Evolutionary conservation across 64 coral and sea anemone species (phyloP), one percentile per base, ranked within the genome.

Genomic region (Stylophora pistillata): DNA sequence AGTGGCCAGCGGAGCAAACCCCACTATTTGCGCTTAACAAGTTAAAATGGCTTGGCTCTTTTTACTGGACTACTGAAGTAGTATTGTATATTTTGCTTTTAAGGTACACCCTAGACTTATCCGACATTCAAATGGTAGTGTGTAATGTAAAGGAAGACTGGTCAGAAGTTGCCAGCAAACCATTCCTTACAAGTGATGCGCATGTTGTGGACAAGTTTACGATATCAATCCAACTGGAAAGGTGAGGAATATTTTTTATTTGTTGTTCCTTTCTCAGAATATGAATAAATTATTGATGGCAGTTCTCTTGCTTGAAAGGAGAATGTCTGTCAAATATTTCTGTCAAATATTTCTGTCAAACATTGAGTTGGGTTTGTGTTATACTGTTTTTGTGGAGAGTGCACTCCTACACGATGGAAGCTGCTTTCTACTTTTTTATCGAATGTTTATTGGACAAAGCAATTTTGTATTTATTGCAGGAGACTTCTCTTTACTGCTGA

Each of bases 151-250:
- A 88, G 23, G 97, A 99, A 13, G 89, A 92, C 59, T 88, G 93
- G 74, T 82, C 74, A 85, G 93, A 92, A 27, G 91, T 96, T 15
- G 65, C 88, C 27, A 91, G 87, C 62, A 91, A 93, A 56, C 86
- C 89, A 0, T 92, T 92, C 74, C 73, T 72, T 23, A 90, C 94
- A 53, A 96, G 78, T 56, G 96, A 98, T 79, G 85, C 93, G 32
- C 93, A 92, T 85, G 90, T 98, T 16, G 90, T 98, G 28, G 96
- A 98, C 27, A 98, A 93, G 62, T 98, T 98, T n/a, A 95, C 93
- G 7, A 95, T 98, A 72, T 85, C 89, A 11, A 78, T 98, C 55
- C 89, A 91, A 20, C 61, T 98, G 17, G 96, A 98, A 81, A 98
- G 96, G 96, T 97, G 34, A 74, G 56, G 72, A 77, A n/a, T 7